Conservation (phyloP, 2,113 vertebrate genomes). For the Fulmarus glacialis region DNA sequence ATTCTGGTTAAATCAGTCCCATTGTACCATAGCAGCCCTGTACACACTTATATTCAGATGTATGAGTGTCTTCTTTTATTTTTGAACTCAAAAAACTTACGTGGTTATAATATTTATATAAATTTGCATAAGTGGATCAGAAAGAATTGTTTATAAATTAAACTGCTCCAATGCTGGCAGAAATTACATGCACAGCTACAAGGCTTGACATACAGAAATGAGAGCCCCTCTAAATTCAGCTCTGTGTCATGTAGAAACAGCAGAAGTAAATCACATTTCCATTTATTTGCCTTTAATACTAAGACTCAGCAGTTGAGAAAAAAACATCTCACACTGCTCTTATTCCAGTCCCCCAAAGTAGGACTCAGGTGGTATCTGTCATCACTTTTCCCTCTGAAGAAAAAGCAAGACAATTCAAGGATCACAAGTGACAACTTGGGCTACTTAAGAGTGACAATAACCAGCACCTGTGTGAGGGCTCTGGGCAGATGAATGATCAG, state of each 20-base stretch:
- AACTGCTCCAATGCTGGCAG: background rate
- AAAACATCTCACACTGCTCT: background rate
- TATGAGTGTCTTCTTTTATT: background rate
- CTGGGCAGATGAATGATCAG: background rate
- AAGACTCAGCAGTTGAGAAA: background rate
- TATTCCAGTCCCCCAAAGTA: background rate
- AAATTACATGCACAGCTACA: background rate
- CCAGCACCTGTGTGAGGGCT: background rate
- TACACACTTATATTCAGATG: background rate
- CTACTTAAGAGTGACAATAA: background rate
- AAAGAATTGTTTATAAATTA: background rate
- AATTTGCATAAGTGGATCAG: background rate
- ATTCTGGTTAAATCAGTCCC: background rate
- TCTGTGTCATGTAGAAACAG: background rate
- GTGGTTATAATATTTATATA: background rate
- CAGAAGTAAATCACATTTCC: background rate
- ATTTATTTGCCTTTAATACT: background rate
- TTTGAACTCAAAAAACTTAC: background rate
- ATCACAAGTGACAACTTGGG: background rate
- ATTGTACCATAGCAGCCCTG: background rate
- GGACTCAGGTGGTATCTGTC: background rate
- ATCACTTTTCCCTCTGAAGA: background rate
- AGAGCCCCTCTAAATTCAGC: background rate
- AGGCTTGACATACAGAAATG: background rate
- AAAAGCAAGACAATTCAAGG: background rate